phyloP scores from a whole-genome alignment of 30 jellyfish, hydroid and myxozoan species.

The Pseudorhiza aurosa region DNA sequence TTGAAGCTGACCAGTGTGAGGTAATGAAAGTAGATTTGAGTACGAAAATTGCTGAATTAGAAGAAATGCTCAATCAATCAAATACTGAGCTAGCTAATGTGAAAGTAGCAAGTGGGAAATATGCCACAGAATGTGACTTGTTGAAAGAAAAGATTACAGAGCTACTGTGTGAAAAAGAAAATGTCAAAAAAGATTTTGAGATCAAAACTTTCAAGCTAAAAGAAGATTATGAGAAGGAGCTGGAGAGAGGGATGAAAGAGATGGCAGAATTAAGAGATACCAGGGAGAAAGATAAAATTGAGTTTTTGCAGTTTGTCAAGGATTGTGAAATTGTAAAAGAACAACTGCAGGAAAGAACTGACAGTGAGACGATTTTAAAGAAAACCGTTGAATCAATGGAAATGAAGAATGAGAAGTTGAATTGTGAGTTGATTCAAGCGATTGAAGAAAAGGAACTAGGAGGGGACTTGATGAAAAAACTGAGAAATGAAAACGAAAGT shows the following conservation, averaged over 20 bases:
- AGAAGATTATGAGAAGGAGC: conserved; percentile 19
- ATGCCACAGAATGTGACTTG: background rate
- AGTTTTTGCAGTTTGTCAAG: conserved; percentile 18
- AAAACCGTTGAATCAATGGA: background rate
- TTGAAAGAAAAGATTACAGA: conserved; percentile 8
- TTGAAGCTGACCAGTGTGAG: background rate
- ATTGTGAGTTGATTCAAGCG: background rate
- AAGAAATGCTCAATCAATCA: background rate
- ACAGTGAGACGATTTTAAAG: background rate
- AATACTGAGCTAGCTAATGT: background rate
- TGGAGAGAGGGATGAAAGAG: conserved; percentile 10
- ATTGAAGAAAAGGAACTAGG: background rate
- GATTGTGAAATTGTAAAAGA: conserved; percentile 24
- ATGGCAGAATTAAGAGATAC: conserved; percentile 20
- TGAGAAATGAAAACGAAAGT: background rate
- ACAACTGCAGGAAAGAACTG: background rate
- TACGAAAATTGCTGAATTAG: background rate
- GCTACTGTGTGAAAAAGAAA: conserved; percentile 5
- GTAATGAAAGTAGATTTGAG: conserved; percentile 20
- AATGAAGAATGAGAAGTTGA: conserved; percentile 8
- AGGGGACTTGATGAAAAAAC: background rate
- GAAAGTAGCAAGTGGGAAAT: background rate
- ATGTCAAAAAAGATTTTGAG: background rate
- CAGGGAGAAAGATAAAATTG: conserved; percentile 36
- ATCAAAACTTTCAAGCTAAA: background rate